Percentiles rank a stretch among this genome's conserved stretches.
phyloP scores from a whole-genome alignment of 2,888 invertebrate species.

The Orthonevra nobilis region DNA sequence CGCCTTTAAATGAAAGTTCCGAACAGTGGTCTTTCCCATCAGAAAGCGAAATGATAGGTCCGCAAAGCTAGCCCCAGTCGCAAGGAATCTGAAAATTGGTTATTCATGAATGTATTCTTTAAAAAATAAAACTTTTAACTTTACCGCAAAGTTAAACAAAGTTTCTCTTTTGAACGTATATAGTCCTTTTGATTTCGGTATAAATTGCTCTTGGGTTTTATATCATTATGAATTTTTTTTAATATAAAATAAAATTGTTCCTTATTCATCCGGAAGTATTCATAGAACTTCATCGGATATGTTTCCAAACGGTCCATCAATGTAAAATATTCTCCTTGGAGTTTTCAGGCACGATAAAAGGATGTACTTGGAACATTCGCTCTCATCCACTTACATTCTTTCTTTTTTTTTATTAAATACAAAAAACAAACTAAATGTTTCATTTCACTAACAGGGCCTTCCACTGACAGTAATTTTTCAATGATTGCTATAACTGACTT shows the following conservation, averaged over 20 bases:
- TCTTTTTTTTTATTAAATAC: no score
- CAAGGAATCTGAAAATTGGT: constrained; percentile 4
- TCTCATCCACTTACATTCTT: no score
- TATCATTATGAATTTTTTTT: neutral
- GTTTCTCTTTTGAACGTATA: neutral
- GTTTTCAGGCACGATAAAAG: neutral
- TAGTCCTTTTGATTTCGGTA: constrained; percentile 1
- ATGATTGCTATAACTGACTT: no score
- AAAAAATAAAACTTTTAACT: no score
- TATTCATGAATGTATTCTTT: neutral
- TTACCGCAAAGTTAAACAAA: no score
- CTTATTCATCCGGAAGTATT: constrained; percentile 10
- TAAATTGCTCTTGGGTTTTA: neutral
- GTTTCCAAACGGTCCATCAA: neutral
- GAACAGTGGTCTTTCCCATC: constrained; percentile 4
- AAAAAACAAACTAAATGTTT: no score
- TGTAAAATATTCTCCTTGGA: constrained; percentile 3
- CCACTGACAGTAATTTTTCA: no score
- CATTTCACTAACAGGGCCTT: no score
- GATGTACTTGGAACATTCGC: no score
- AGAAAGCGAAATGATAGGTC: constrained; percentile 11
- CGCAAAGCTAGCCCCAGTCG: constrained; percentile 7
- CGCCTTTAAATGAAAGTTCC: no score
- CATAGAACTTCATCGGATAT: neutral
- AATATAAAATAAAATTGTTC: constrained; percentile 2